These are phyloP conservation scores for Conus betulinus DNA, from an alignment of 1,140 invertebrate species.

Conservation along the genomic window DNA sequence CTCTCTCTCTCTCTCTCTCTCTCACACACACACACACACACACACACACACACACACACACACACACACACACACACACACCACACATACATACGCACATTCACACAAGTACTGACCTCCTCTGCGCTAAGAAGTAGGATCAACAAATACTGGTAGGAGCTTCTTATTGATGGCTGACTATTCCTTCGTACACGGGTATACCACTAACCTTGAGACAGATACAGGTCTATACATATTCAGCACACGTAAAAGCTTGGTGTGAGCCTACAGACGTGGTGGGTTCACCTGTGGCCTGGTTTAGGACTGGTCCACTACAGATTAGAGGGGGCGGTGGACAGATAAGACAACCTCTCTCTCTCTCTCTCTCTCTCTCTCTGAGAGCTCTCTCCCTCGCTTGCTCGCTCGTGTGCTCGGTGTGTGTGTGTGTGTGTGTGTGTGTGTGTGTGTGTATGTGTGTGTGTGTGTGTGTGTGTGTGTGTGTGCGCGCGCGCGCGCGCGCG, in stretches of 20 bases:
- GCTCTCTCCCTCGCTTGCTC: too few relatives aligned
- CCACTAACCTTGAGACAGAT: not conserved
- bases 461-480: too few relatives aligned
- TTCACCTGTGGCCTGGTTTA: not conserved
- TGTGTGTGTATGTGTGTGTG: too few relatives aligned
- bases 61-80: slow-evolving; percentile 12
- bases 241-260: not conserved
- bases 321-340: not conserved
- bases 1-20: not conserved
- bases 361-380: too few relatives aligned
- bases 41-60: not conserved
- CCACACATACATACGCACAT: not conserved
- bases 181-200: not conserved
- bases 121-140: too few relatives aligned
- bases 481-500: too few relatives aligned
- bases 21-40: not conserved
- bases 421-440: too few relatives aligned
- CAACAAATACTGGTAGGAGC: too few relatives aligned
- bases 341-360: not conserved
- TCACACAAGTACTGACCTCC: not conserved
- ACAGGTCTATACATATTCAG: not conserved
- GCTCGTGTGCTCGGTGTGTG: too few relatives aligned
- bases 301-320: slow-evolving; percentile 6
- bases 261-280: not conserved
- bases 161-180: too few relatives aligned